Conservation (phyloP, 92 coral and sea anemone species). For the Micromussa lordhowensis region DNA sequence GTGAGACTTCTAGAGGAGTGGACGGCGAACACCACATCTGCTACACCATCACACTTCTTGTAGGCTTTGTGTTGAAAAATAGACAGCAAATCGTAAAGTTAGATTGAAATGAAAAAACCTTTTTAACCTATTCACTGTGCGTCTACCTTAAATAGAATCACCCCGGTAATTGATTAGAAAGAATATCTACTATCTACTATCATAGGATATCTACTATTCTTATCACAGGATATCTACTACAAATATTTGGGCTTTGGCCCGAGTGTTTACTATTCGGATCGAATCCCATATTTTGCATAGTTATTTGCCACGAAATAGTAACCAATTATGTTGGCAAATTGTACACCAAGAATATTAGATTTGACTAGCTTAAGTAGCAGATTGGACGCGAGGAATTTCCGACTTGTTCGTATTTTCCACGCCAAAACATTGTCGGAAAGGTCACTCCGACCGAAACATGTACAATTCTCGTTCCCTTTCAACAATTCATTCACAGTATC, state of each 20-base stretch:
- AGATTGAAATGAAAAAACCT: not conserved
- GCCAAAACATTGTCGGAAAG: not conserved
- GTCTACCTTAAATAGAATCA: not conserved
- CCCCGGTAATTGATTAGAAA: not conserved
- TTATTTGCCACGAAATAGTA: no score
- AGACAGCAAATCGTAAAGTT: not conserved
- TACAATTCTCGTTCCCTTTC: not conserved
- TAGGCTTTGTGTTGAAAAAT: slow-evolving; percentile 9
- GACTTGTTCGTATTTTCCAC: not conserved
- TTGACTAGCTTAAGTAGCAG: not conserved
- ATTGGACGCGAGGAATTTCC: not conserved
- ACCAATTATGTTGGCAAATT: no score
- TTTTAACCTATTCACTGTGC: not conserved
- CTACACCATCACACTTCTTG: slow-evolving; percentile 41
- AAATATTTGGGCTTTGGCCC: not conserved
- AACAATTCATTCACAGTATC: no score
- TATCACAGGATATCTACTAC: not conserved
- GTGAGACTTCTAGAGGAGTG: slow-evolving; percentile 71
- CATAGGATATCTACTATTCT: no score
- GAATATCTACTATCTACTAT: no score
- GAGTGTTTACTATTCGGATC: not conserved
- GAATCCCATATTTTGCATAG: not conserved
- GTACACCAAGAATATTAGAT: not conserved
- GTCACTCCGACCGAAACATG: not conserved
- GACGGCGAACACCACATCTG: slow-evolving; percentile 75